Evolutionary conservation across 2,888 invertebrate genomes (phyloP).

Genomic region (Acrocyrtus sp.): DNA sequence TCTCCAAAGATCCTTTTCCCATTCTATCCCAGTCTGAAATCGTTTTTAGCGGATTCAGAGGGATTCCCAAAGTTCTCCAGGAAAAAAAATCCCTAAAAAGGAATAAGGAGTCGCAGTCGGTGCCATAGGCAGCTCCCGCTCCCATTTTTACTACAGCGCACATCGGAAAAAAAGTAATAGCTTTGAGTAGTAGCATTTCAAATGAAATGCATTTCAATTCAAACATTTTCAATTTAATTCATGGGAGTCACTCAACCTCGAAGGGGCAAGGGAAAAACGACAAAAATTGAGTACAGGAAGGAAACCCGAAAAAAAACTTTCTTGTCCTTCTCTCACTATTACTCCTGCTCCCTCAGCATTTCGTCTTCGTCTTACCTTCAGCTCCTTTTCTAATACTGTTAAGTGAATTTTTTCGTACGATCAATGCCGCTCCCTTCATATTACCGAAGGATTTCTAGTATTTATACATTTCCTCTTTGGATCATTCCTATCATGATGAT

Average conservation of each 20-base stretch:
- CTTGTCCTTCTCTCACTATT: slow-evolving; percentile 13
- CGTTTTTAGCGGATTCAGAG: slow-evolving; percentile 54
- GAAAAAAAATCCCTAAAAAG: too few relatives aligned
- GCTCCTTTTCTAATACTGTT: neutral
- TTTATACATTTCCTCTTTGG: too few relatives aligned
- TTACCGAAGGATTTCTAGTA: too few relatives aligned
- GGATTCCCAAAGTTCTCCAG: slow-evolving; percentile 47
- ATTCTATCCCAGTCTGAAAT: slow-evolving; percentile 48
- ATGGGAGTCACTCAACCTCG: slow-evolving; percentile 54
- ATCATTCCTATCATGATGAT: too few relatives aligned
- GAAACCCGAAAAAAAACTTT: slow-evolving; percentile 30
- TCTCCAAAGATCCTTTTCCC: too few relatives aligned
- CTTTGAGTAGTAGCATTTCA: slow-evolving; percentile 50
- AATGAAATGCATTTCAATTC: slow-evolving; percentile 58
- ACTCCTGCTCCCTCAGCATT: slow-evolving; percentile 9
- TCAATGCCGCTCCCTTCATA: neutral
- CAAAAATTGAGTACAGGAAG: slow-evolving; percentile 21
- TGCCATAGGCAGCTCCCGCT: too few relatives aligned
- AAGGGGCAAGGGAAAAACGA: slow-evolving; percentile 44
- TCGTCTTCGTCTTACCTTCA: neutral
- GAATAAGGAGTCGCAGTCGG: too few relatives aligned
- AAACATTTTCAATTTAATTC: slow-evolving; percentile 55
- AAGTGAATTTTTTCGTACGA: neutral
- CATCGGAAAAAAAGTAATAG: slow-evolving; percentile 42
- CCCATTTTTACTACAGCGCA: too few relatives aligned